phyloP scores from a whole-genome alignment of 2,888 invertebrate species.

The Tanypteryx hageni region DNA sequence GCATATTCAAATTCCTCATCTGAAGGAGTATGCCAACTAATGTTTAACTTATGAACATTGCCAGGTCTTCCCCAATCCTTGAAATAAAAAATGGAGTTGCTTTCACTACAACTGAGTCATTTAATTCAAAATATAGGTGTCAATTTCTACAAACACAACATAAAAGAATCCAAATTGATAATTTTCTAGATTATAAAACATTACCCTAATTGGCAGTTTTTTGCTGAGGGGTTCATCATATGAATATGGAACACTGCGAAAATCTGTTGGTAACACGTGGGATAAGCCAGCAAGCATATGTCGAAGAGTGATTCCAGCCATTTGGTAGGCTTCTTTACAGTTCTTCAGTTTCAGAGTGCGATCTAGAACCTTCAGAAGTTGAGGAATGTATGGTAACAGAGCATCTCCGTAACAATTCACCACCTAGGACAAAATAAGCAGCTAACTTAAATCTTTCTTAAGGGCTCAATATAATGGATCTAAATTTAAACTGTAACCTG shows the following conservation, averaged over 20 bases:
- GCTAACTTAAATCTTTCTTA: not conserved
- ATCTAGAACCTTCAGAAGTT: conserved; percentile 83
- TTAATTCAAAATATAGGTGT: not conserved
- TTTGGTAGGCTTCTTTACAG: conserved; percentile 81
- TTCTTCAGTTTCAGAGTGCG: conserved; percentile 81
- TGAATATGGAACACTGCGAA: conserved; percentile 79
- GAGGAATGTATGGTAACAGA: conserved; percentile 81
- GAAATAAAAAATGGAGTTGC: too few relatives aligned
- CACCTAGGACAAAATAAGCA: conserved; percentile 74
- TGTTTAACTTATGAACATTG: conserved; percentile 80
- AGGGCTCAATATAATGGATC: too few relatives aligned
- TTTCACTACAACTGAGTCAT: not conserved
- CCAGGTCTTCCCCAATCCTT: conserved; percentile 89
- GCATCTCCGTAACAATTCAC: conserved; percentile 82
- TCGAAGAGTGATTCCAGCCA: conserved; percentile 81
- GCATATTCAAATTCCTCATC: conserved; percentile 83
- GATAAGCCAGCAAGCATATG: conserved; percentile 80
- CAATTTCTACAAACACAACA: not conserved
- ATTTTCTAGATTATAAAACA: conserved; percentile 38
- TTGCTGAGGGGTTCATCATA: conserved; percentile 82
- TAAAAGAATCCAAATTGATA: not conserved
- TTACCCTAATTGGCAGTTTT: conserved; percentile 82
- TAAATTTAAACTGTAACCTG: too few relatives aligned
- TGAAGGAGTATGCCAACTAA: conserved; percentile 88
- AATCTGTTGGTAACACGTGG: conserved; percentile 80